phyloP scores from a whole-genome alignment of 2,888 invertebrate species.

The Idaea aversata region DNA sequence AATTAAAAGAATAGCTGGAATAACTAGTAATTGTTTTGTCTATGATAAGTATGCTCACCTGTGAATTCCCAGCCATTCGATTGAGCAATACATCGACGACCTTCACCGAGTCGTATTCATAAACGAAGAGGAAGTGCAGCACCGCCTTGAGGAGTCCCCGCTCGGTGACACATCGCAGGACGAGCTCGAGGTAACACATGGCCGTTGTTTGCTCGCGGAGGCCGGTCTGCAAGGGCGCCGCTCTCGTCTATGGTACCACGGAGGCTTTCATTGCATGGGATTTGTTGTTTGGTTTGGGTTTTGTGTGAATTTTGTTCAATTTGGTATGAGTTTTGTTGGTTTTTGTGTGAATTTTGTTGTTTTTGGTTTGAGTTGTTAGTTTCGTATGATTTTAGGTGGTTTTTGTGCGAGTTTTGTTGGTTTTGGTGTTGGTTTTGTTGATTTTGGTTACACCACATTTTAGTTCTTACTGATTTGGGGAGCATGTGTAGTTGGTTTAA shows the following conservation, averaged over 20 bases:
- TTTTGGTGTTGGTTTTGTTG: neutral
- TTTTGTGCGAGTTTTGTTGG: neutral
- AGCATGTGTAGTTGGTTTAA: neutral
- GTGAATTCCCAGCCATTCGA: constrained; percentile 87
- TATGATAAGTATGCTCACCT: constrained; percentile 74
- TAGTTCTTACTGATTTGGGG: neutral
- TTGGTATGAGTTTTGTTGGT: neutral
- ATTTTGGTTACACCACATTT: neutral
- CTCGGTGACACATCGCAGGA: constrained; percentile 92
- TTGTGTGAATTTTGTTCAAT: neutral
- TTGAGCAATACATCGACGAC: constrained; percentile 91
- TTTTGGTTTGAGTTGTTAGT: constrained; percentile 58
- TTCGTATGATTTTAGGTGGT: constrained; percentile 12
- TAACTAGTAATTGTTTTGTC: too few species aligned
- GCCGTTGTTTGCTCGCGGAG: constrained; percentile 94
- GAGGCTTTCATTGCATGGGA: constrained; percentile 39
- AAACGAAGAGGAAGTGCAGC: constrained; percentile 90
- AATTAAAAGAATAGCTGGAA: too few species aligned
- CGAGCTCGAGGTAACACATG: constrained; percentile 95
- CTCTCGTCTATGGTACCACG: constrained; percentile 61
- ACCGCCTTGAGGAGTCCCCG: constrained; percentile 90
- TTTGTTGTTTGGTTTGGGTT: neutral
- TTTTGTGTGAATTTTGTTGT: neutral
- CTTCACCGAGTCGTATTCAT: constrained; percentile 90
- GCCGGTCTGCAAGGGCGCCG: constrained; percentile 86